phyloP scores from a whole-genome alignment of 1,140 invertebrate genomes.

The Neodiprion virginianus region DNA sequence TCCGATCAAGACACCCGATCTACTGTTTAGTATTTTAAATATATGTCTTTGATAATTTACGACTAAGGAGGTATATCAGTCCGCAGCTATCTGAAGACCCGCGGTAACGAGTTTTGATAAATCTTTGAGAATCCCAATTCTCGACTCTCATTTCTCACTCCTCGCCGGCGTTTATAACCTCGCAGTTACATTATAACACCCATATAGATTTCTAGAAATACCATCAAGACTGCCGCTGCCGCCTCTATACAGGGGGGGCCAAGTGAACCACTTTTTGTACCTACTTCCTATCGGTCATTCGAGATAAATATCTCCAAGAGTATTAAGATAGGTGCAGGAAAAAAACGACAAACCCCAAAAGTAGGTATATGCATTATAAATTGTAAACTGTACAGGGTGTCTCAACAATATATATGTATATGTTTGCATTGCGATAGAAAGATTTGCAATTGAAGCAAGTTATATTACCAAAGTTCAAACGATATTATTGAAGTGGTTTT shows the following conservation, averaged over 20 bases:
- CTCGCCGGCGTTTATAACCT: not conserved
- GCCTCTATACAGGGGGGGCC: not conserved
- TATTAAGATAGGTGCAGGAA: not conserved
- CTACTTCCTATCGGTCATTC: not conserved
- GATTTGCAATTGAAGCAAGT: no score
- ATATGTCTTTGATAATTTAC: not conserved
- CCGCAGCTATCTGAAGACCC: not conserved
- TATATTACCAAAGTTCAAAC: no score
- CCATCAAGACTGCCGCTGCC: not conserved
- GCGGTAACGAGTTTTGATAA: slow-evolving; percentile 1
- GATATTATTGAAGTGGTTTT: no score
- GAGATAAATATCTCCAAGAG: not conserved
- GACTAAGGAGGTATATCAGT: not conserved
- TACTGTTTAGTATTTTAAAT: not conserved
- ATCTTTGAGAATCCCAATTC: not conserved
- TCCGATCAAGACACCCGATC: not conserved
- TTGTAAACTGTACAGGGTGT: no score
- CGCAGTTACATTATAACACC: not conserved
- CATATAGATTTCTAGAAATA: not conserved
- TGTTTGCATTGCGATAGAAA: no score
- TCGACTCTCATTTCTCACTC: not conserved
- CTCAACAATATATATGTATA: no score
- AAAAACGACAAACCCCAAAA: not conserved
- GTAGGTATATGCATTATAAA: no score
- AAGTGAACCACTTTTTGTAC: not conserved